Conservation (phyloP, 2,113 vertebrate species). For the Tyto alba region DNA sequence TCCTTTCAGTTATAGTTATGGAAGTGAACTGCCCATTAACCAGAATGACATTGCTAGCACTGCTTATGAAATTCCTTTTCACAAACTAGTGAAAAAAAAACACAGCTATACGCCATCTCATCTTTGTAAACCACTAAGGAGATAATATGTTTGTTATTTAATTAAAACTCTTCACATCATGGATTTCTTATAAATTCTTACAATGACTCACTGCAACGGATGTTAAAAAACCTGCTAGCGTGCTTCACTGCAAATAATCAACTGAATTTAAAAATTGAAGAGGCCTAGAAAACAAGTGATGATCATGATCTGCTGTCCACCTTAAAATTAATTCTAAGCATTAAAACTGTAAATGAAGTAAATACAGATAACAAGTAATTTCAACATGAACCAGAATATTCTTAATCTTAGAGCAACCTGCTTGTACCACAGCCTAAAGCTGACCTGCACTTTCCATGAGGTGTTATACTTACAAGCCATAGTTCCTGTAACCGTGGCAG, state of each 20-base stretch:
- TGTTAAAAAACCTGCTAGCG: neutral
- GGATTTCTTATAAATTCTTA: neutral
- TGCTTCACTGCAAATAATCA: neutral
- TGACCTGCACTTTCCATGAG: neutral
- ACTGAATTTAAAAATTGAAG: neutral
- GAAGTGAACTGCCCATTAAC: neutral
- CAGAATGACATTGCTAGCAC: fast-evolving
- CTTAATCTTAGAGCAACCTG: neutral
- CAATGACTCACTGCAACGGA: neutral
- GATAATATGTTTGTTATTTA: neutral
- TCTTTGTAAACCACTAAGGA: neutral
- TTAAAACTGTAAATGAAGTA: neutral
- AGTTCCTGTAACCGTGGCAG: neutral
- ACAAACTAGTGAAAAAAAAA: neutral
- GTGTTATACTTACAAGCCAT: neutral
- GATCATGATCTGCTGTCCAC: neutral
- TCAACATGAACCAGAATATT: neutral
- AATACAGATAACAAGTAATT: neutral
- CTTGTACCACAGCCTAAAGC: neutral
- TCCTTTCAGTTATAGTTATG: neutral
- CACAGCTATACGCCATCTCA: neutral
- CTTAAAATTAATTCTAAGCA: neutral
- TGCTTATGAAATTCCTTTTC: neutral
- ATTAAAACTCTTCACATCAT: neutral
- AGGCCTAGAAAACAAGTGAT: neutral